A percentile compares a stretch with the other conserved stretches of the same genome.
Conservation (phyloP, 2,888 invertebrate species). For the Tetanocera ferruginea region DNA sequence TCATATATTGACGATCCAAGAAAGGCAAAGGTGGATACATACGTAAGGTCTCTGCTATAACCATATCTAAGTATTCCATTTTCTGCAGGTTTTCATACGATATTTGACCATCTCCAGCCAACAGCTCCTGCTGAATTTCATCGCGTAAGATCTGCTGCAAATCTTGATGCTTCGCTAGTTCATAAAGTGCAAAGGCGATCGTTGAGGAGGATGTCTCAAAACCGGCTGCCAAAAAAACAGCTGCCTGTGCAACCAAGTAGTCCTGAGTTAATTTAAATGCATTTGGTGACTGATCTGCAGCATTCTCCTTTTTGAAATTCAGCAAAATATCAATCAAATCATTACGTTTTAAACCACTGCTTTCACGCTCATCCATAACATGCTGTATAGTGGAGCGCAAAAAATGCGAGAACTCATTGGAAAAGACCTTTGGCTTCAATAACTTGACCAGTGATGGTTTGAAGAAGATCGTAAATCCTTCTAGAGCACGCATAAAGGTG, state of each 20-base stretch:
- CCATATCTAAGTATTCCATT: conserved; percentile 70
- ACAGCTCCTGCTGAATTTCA: conserved; percentile 64
- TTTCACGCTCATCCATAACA: conserved; percentile 66
- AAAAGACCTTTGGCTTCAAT: conserved; percentile 60
- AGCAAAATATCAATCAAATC: conserved; percentile 72
- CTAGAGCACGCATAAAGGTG: conserved; percentile 60
- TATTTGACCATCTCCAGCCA: conserved; percentile 56
- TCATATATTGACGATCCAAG: conserved; percentile 63
- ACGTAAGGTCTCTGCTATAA: conserved; percentile 63
- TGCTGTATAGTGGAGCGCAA: conserved; percentile 66
- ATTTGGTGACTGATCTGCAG: no score
- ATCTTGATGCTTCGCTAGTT: conserved; percentile 65
- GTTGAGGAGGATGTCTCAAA: conserved; percentile 68
- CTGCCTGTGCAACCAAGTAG: conserved; percentile 63
- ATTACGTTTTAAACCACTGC: conserved; percentile 64
- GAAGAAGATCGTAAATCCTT: conserved; percentile 68
- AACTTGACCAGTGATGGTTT: conserved; percentile 62
- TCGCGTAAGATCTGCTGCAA: conserved; percentile 65
- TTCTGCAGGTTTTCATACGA: conserved; percentile 67
- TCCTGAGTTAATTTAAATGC: conserved; percentile 61
- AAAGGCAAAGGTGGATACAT: conserved; percentile 66
- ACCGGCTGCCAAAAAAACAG: conserved; percentile 63
- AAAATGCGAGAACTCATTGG: conserved; percentile 61
- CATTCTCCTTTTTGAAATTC: conserved; percentile 63
- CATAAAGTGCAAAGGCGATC: conserved; percentile 68